These are phyloP conservation scores for Cosmia trapezina DNA, from an alignment of 2,888 invertebrate species.

Conservation along the genomic window DNA sequence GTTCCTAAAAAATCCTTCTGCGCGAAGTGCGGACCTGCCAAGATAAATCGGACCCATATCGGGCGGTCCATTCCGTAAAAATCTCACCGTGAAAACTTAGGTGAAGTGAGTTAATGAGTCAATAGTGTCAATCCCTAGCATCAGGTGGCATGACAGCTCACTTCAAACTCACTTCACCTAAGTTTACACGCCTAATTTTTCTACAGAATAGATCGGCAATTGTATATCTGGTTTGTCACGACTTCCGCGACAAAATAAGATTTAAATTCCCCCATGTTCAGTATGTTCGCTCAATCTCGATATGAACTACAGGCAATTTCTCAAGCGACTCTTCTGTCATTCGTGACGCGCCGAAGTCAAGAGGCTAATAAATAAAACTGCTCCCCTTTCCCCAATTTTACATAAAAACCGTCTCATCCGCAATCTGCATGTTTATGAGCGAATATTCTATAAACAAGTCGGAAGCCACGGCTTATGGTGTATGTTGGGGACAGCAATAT, in stretches of 20 bases:
- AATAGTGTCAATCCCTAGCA: too few species aligned
- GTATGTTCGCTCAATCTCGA: conserved; percentile 68
- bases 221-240: background rate
- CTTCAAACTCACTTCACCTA: background rate
- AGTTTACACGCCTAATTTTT: background rate
- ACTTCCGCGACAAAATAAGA: conserved; percentile 30
- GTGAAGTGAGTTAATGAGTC: background rate
- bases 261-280: conserved; percentile 40
- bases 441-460: conserved; percentile 90
- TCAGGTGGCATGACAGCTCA: background rate
- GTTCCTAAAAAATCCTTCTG: too few species aligned
- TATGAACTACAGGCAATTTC: conserved; percentile 78
- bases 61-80: background rate
- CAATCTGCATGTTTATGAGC: conserved; percentile 91
- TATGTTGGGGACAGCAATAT: conserved; percentile 83
- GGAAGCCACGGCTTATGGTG: conserved; percentile 76
- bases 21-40: too few species aligned
- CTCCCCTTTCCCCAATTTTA: conserved; percentile 88
- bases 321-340: conserved; percentile 77
- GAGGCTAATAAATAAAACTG: conserved; percentile 89
- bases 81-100: background rate
- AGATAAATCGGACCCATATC: background rate
- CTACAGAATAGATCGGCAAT: too few species aligned
- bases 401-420: conserved; percentile 90
- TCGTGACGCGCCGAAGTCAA: conserved; percentile 84